Evolutionary conservation across 2,113 vertebrate genomes (phyloP).

Genomic region (Shinisaurus crocodilurus): DNA sequence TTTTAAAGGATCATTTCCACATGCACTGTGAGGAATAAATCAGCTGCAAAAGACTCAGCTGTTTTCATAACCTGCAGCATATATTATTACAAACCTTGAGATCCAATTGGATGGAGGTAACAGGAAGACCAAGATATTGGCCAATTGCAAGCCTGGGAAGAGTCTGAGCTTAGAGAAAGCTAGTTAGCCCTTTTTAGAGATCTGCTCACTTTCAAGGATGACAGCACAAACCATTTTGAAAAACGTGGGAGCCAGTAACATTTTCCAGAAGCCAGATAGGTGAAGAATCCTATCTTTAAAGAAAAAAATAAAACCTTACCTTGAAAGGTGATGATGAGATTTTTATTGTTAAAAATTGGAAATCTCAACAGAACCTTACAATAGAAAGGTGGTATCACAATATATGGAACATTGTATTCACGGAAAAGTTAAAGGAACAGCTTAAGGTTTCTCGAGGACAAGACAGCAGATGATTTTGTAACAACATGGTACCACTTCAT

Average conservation of each 20-base stretch:
- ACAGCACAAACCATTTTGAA: not conserved
- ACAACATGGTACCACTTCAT: too few species aligned
- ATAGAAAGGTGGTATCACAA: too few species aligned
- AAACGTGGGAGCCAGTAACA: not conserved
- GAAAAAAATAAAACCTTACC: too few species aligned
- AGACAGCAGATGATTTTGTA: too few species aligned
- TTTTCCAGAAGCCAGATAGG: not conserved
- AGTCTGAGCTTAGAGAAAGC: conserved; percentile 38
- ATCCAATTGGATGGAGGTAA: not conserved
- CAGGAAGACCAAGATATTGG: not conserved
- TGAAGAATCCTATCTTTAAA: too few species aligned
- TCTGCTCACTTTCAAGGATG: not conserved
- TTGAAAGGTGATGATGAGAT: too few species aligned
- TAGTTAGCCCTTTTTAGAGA: not conserved
- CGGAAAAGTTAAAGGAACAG: too few species aligned
- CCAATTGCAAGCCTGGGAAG: not conserved
- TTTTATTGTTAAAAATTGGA: not conserved
- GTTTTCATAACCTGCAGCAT: not conserved
- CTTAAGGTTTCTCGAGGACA: too few species aligned
- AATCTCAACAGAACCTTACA: not conserved
- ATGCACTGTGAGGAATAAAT: conserved; percentile 34
- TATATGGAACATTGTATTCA: too few species aligned
- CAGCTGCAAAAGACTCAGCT: not conserved
- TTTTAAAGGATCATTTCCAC: conserved; percentile 18
- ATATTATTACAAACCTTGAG: not conserved